These are phyloP conservation scores for Ceyx erithaca DNA, from an alignment of 2,797 vertebrate species.

Conservation along the genomic window DNA sequence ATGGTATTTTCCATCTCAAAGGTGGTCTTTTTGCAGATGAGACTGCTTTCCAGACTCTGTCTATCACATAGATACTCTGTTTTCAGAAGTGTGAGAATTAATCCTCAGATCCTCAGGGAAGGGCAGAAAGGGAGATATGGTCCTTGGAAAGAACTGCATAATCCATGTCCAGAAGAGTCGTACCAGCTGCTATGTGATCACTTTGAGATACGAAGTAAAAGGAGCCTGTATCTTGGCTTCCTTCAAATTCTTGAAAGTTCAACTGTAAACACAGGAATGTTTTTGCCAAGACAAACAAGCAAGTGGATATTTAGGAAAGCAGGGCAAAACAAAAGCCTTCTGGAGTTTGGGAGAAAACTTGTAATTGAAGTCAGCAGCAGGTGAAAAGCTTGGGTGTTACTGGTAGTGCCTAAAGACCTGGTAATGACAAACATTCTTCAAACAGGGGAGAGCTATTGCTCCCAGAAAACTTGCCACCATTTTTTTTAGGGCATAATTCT, in stretches of 20 bases:
- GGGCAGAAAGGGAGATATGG: background rate
- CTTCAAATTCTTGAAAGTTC: background rate
- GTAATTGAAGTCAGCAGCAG: background rate
- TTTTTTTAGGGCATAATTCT: background rate
- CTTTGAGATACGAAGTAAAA: background rate
- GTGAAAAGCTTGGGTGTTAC: background rate
- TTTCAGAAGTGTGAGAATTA: background rate
- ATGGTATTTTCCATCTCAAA: background rate
- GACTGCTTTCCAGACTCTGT: background rate
- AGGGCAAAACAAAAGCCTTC: background rate
- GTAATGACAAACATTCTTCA: background rate
- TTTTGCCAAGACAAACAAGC: background rate
- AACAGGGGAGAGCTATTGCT: background rate
- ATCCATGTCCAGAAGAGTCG: background rate
- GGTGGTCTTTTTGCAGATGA: background rate
- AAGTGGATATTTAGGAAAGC: background rate
- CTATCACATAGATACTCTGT: background rate
- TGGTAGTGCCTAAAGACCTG: background rate
- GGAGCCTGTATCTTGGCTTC: background rate
- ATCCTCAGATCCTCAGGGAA: background rate
- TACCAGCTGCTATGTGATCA: background rate
- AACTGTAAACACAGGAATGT: background rate
- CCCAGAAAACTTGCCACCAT: background rate
- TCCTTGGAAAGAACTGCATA: background rate
- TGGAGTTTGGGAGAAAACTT: background rate